A percentile compares a stretch with the other conserved stretches of the same genome.
phyloP scores from a whole-genome alignment of 2,797 vertebrate genomes.

The Sciurus carolinensis region DNA sequence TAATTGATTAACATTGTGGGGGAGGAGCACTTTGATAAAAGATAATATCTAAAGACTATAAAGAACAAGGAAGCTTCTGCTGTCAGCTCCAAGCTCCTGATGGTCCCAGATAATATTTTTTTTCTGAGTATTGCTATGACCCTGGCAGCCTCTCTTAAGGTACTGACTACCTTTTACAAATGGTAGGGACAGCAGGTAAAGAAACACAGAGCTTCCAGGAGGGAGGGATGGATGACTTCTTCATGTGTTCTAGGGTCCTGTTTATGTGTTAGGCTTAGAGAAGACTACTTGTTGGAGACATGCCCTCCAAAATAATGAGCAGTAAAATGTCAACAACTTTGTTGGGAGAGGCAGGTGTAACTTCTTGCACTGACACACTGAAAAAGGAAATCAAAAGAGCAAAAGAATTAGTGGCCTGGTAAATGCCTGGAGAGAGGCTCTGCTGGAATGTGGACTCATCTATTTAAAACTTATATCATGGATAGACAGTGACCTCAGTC shows the following conservation, averaged over 20 bases:
- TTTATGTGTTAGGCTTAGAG: conserved; percentile 25
- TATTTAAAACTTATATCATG: not conserved
- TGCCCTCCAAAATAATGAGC: conserved; percentile 33
- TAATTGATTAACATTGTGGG: not conserved
- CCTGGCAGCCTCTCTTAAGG: not conserved
- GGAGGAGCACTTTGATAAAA: conserved; percentile 2
- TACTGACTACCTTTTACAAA: not conserved
- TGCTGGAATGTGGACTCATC: not conserved
- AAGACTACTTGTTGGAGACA: not conserved
- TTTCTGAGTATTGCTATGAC: not conserved
- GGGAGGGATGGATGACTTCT: not conserved
- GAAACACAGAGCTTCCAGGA: not conserved
- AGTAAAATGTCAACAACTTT: not conserved
- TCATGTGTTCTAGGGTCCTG: not conserved
- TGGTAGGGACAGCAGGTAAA: not conserved
- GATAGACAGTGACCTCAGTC: conserved; percentile 7
- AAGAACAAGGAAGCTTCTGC: not conserved
- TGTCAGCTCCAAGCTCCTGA: not conserved
- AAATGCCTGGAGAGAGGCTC: not conserved
- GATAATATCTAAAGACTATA: not conserved
- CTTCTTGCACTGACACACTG: not conserved
- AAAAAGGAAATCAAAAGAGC: not conserved
- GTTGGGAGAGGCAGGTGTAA: not conserved
- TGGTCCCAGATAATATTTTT: not conserved
- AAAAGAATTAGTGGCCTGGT: not conserved